A percentile compares a stretch with the other conserved stretches of the same genome.
Conservation (phyloP, 2,797 vertebrate species). For the Pseudochirops cupreus region DNA sequence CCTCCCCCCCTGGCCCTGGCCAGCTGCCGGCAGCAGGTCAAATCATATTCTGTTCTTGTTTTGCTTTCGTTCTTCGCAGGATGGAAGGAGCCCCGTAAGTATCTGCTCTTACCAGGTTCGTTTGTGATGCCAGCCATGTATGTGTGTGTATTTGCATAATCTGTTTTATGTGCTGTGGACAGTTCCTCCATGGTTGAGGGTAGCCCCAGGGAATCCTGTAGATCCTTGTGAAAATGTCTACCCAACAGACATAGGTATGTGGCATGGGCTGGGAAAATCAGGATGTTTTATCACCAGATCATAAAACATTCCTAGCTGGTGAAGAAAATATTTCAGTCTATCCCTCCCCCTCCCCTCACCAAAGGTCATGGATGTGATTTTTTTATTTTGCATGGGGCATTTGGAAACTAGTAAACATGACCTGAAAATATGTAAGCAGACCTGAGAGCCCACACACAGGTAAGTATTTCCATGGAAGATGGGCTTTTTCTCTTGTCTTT, state of each 20-base stretch:
- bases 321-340: accelerated
- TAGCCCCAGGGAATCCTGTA: not conserved
- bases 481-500: not conserved
- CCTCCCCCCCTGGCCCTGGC: not conserved
- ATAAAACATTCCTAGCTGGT: accelerated
- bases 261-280: not conserved
- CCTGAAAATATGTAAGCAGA: not conserved
- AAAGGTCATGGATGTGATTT: not conserved
- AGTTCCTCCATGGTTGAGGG: not conserved
- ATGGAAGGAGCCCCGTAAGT: slow-evolving; percentile 28
- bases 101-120: slow-evolving; percentile 1
- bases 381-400: not conserved
- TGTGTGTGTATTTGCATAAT: slow-evolving; percentile 21
- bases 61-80: slow-evolving; percentile 39
- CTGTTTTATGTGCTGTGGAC: not conserved
- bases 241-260: not conserved
- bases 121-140: slow-evolving; percentile 35
- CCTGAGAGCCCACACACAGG: accelerated
- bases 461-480: accelerated
- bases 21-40: slow-evolving; percentile 3
- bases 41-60: slow-evolving; percentile 64
- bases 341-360: not conserved
- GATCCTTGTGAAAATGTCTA: not conserved
- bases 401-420: not conserved
- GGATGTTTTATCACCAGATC: not conserved